phyloP scores from a whole-genome alignment of 2,797 vertebrate species.

The Lerista edwardsae region DNA sequence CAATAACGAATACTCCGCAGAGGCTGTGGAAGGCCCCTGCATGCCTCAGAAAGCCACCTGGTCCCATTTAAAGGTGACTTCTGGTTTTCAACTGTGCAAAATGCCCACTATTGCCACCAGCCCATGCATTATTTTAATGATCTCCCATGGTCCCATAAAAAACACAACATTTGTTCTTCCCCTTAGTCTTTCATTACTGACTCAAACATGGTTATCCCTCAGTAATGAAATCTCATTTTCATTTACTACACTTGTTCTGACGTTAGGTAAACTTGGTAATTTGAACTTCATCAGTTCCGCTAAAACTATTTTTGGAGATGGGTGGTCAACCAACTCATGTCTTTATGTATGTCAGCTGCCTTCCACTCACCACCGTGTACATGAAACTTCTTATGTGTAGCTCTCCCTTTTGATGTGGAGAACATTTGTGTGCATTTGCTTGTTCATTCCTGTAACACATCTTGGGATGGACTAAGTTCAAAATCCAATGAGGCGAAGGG shows the following conservation, averaged over 20 bases:
- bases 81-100: too few relatives aligned
- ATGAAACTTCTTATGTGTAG: background rate
- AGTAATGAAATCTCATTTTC: too few relatives aligned
- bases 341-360: background rate
- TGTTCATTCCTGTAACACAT: background rate
- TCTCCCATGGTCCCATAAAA: background rate
- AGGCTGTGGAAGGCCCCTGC: too few relatives aligned
- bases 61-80: too few relatives aligned
- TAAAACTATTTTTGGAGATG: background rate
- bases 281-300: background rate
- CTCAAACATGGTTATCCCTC: background rate
- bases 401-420: background rate
- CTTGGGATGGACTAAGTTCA: constrained; percentile 18
- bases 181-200: background rate
- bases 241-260: background rate
- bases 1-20: too few relatives aligned
- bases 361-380: background rate
- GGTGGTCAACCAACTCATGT: background rate
- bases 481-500: constrained; percentile 17
- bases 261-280: background rate
- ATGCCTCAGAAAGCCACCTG: too few relatives aligned
- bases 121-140: background rate
- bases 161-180: background rate
- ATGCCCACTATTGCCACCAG: background rate
- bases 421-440: background rate